These are phyloP conservation scores for Megalops atlanticus DNA, from an alignment of 2,113 vertebrate species.

Conservation along the genomic window DNA sequence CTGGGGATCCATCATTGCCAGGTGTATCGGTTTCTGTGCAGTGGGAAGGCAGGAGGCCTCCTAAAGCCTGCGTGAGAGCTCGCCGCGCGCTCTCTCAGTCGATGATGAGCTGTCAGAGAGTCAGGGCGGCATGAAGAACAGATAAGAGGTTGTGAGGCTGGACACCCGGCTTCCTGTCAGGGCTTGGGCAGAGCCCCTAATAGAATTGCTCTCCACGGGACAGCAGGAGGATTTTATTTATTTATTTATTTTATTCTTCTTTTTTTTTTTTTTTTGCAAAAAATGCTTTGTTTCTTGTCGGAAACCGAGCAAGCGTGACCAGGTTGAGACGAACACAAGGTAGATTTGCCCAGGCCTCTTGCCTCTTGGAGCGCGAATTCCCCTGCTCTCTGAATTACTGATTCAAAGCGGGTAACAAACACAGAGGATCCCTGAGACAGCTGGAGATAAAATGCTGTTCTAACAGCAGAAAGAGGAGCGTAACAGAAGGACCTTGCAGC, in stretches of 20 bases:
- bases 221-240: background rate
- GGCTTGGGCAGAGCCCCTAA: background rate
- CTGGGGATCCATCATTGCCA: background rate
- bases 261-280: too few relatives aligned
- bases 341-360: background rate
- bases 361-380: background rate
- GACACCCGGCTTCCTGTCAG: background rate
- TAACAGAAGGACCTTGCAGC: background rate
- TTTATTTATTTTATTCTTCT: background rate
- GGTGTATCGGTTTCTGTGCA: background rate
- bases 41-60: background rate
- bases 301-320: background rate
- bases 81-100: background rate
- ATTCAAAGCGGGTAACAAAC: background rate
- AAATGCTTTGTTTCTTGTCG: background rate
- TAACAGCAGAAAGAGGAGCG: background rate
- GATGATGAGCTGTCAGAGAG: slow-evolving; percentile 25
- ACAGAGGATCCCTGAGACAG: background rate
- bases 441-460: background rate
- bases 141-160: slow-evolving; percentile 1
- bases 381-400: background rate
- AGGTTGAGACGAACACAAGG: background rate
- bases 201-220: slow-evolving; percentile 17
- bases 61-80: background rate
- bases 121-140: slow-evolving; percentile 22